Evolutionary conservation across 2,797 vertebrate genomes (phyloP), one percentile per base, ranked within the genome.

Genomic region (Macropus fuliginosus): DNA sequence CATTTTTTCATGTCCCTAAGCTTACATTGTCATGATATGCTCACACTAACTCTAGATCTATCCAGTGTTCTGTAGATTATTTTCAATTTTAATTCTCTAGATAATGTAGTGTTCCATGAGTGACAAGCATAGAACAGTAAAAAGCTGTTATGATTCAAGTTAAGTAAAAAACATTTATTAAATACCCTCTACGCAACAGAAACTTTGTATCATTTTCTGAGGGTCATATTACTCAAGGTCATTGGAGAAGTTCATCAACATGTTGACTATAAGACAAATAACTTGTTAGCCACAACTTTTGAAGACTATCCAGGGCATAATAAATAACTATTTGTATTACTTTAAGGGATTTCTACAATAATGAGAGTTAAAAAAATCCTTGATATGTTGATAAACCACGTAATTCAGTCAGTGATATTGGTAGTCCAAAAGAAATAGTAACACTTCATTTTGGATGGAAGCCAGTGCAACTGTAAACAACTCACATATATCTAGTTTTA

Each of bases 351-450:
- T 50, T 46, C 9, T 21, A 46, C 9, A 46, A 50, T 11, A 81
- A 46, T 87, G 74, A 87, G 74, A 87, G 11, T 11, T 8, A 11
- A 21, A n/a, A n/a, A 11, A 74, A 46, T 50, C 74, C 24, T 46
- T 46, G 40, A 50, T 27, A 50, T 27, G 27, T 50, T 46, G n/a
- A 87, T 46, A 50, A 87, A 24, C 0, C 74, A 54, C 55, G n/a
- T 66, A 90, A 59, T 93, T 92, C 96, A 96, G 81, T 54, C 54
- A 66, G 50, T n/a, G 4, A 55, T 92, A n/a, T 54, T 93, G 92
- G 74, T 28, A 56, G 59, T 91, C 6, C 13, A 31, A 55, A 87
- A 95, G 4, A 31, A 92, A 91, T 14, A 92, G 54, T 24, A 46
- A 21, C 5, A 95, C 93, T 91, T 55, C 18, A 54, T 0, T 92